A percentile compares a stretch with the other conserved stretches of the same genome.
These are phyloP conservation scores for Rhineura floridana DNA, from an alignment of 2,113 vertebrate genomes.

Conservation along the genomic window DNA sequence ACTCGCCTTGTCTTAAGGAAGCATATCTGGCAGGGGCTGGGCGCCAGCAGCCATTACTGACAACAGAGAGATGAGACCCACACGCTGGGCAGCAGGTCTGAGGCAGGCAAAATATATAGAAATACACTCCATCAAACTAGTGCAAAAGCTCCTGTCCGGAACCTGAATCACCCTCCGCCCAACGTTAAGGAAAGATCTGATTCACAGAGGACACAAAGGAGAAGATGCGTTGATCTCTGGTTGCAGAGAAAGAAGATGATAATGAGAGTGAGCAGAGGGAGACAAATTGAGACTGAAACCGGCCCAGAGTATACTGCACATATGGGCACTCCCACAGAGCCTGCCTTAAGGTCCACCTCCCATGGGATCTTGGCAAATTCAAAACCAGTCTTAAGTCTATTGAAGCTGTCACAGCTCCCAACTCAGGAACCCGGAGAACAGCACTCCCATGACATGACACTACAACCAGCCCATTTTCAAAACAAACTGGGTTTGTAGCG, in stretches of 20 bases:
- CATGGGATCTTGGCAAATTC: neutral
- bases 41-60: neutral
- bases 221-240: neutral
- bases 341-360: neutral
- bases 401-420: neutral
- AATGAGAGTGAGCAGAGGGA: neutral
- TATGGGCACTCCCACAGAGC: neutral
- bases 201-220: neutral
- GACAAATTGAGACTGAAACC: neutral
- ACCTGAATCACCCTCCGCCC: no score
- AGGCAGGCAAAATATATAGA: neutral
- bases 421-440: neutral
- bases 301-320: neutral
- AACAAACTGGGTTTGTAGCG: neutral
- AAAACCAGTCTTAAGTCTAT: no score
- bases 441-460: neutral
- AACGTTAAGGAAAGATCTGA: neutral
- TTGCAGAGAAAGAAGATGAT: no score
- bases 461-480: neutral
- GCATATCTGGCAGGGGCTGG: neutral
- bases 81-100: neutral
- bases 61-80: neutral
- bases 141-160: neutral
- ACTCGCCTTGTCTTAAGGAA: neutral
- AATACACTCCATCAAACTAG: neutral